These are phyloP conservation scores for Drosophila micromelanica DNA, from an alignment of 1,140 invertebrate species.

Conservation along the genomic window DNA sequence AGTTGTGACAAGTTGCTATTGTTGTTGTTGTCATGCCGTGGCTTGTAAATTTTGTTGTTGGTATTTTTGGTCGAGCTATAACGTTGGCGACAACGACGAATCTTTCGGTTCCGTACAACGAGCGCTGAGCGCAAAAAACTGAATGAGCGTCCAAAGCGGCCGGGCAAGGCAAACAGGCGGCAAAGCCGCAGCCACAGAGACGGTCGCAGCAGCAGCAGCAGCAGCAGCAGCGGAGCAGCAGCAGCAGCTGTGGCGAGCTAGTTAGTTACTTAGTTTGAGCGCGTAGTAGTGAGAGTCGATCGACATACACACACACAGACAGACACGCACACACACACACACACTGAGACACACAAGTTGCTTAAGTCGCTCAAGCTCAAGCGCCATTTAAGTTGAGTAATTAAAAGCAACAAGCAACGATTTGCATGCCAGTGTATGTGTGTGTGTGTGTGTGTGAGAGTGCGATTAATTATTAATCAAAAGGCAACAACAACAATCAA, in stretches of 20 bases:
- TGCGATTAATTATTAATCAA: slow-evolving; percentile 81
- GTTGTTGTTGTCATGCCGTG: slow-evolving; percentile 6
- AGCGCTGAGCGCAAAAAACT: slow-evolving; percentile 82
- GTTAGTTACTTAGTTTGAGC: slow-evolving; percentile 77
- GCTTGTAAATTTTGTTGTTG: slow-evolving; percentile 18
- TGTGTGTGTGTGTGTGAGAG: slow-evolving; percentile 33
- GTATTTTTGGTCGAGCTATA: slow-evolving; percentile 48
- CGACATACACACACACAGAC: slow-evolving; percentile 46
- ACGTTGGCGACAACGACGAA: slow-evolving; percentile 65
- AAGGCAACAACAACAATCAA: slow-evolving; percentile 51
- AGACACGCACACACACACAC: slow-evolving; percentile 34
- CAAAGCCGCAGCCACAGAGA: slow-evolving; percentile 53
- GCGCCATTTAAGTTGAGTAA: slow-evolving; percentile 81
- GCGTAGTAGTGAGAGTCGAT: slow-evolving; percentile 78
- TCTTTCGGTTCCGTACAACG: slow-evolving; percentile 80
- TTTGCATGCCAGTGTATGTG: slow-evolving; percentile 53
- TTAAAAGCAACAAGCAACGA: slow-evolving; percentile 65
- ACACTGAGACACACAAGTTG: slow-evolving; percentile 56
- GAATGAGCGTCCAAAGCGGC: slow-evolving; percentile 78
- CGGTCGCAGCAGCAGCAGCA: slow-evolving; percentile 30
- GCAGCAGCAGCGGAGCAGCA: slow-evolving; percentile 28
- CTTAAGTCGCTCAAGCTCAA: slow-evolving; percentile 76
- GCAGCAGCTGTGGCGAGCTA: slow-evolving; percentile 64
- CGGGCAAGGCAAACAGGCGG: slow-evolving; percentile 78
- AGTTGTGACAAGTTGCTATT: slow-evolving; percentile 40